Evolutionary conservation across 2,888 invertebrate genomes (phyloP), one percentile per base, ranked within the genome.

Genomic region (Priocnemis perturbator): DNA sequence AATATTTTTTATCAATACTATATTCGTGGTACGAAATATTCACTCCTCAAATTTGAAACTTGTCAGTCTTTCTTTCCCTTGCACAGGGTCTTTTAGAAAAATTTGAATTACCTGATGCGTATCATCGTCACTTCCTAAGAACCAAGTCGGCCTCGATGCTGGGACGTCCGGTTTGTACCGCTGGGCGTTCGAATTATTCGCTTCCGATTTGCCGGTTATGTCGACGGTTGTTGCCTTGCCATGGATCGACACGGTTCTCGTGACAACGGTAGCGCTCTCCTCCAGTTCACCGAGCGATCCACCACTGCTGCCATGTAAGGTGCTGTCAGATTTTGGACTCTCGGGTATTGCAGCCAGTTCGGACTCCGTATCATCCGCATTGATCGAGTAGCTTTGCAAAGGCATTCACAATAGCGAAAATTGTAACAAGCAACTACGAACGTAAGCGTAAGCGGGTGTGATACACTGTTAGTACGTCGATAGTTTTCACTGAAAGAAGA

Each of bases 281-380:
- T 87, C 88, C 74, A 88, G 76, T 72, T 88, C 87, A 7, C 86
- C 86, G 48, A 88, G 84, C 37, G 86, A 87, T 69, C 87, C 87
- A 66, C 85, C 86, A 64, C 86, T 87, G 82, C 95, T 95, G 67
- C 94, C 95, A 82, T 95, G 95, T 19, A 95, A 91, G 0, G 95
- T 96, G 83, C 95, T 95, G 85, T 96, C 96, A 17, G 95, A 96
- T 85, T 95, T 93, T 89, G 96, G 95, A 87, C 96, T 96, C 90
- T 97, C 97, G 15, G 96, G 96, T 85, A 97, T 97, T 66, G 95
- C 96, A 69, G 96, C 96, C 81, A 97, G 90, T 89, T 97, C 97
- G 63, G 96, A 96, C 89, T 97, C 97, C 1, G 95, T 94, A 77
- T 96, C 96, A 88, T 97, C 96, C 73, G 94, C 94, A 87, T 96